These are phyloP conservation scores for Emberiza fucata DNA, from an alignment of 2,113 vertebrate genomes.

Conservation along the genomic window DNA sequence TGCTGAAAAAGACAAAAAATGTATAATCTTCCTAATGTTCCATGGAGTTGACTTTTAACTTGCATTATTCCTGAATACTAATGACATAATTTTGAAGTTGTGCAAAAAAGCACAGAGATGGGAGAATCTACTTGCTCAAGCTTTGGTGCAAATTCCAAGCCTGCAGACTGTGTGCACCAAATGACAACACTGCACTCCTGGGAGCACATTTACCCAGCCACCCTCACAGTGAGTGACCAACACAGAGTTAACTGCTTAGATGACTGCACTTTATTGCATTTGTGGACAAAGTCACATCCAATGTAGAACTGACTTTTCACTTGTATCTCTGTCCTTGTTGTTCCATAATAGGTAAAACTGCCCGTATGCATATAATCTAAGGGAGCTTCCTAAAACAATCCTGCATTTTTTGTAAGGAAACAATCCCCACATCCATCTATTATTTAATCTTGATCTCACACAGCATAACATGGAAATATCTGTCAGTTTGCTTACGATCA, in stretches of 20 bases:
- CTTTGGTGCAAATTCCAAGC: neutral
- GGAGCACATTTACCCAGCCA: neutral
- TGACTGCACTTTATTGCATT: neutral
- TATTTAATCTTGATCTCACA: neutral
- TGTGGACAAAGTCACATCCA: neutral
- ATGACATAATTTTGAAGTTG: neutral
- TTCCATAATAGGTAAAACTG: neutral
- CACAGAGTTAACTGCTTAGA: neutral
- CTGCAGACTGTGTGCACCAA: neutral
- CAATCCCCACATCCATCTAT: neutral
- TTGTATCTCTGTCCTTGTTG: neutral
- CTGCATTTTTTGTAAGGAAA: neutral
- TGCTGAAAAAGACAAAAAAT: slow-evolving; percentile 12
- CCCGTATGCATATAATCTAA: neutral
- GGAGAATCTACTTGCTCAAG: neutral
- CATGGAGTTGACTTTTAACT: neutral
- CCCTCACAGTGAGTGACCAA: accelerated
- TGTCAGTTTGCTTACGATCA: slow-evolving; percentile 72
- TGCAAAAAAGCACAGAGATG: neutral
- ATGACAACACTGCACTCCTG: neutral
- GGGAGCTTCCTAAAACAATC: neutral
- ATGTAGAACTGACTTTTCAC: neutral
- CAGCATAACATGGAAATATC: neutral
- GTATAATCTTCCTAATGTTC: neutral
- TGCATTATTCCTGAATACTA: neutral